A percentile compares a stretch with the other conserved stretches of the same genome.
These are phyloP conservation scores for Amia ocellicauda DNA, from an alignment of 2,113 vertebrate genomes.

Conservation along the genomic window DNA sequence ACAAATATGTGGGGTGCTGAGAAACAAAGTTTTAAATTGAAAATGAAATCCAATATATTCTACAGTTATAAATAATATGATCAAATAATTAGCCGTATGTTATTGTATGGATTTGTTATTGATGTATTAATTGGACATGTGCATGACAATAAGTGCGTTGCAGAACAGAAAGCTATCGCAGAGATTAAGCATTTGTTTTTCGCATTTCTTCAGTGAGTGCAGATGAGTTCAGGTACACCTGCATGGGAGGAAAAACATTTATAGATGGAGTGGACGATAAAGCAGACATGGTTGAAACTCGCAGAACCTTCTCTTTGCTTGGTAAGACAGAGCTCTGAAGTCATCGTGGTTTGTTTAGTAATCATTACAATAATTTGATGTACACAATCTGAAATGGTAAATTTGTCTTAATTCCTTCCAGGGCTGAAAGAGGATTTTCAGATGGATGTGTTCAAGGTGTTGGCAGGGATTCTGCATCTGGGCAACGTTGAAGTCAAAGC, in stretches of 20 bases:
- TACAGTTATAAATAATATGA: too few relatives aligned
- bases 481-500: conserved; percentile 80
- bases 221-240: conserved; percentile 84
- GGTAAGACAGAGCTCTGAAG: conserved; percentile 56
- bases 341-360: background rate
- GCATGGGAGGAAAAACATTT: conserved; percentile 71
- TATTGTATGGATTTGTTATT: too few relatives aligned
- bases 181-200: too few relatives aligned
- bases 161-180: too few relatives aligned
- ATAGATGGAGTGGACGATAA: conserved; percentile 85
- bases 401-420: conserved; percentile 38
- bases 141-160: too few relatives aligned
- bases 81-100: too few relatives aligned
- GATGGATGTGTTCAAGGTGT: conserved; percentile 79
- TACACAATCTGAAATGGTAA: too few relatives aligned
- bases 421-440: conserved; percentile 84
- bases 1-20: too few relatives aligned
- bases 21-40: too few relatives aligned
- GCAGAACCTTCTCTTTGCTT: conserved; percentile 78
- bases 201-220: conserved; percentile 66
- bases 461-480: conserved; percentile 89
- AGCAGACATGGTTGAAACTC: conserved; percentile 83
- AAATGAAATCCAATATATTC: too few relatives aligned
- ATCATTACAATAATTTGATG: background rate
- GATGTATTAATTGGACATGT: too few relatives aligned